Conservation (phyloP, 2,113 vertebrate genomes). For the Zosterops lateralis region DNA sequence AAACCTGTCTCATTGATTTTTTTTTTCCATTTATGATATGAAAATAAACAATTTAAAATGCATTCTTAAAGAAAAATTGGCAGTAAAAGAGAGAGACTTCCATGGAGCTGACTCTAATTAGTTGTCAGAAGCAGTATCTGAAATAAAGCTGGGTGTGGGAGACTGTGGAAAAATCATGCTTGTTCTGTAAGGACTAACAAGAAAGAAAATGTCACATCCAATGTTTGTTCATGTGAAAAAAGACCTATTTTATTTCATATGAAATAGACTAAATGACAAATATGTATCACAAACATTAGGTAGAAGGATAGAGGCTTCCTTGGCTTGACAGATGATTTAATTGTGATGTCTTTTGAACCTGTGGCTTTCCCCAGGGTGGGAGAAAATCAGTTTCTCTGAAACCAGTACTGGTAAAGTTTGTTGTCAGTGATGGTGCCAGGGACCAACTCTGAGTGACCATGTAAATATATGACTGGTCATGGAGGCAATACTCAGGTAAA, state of each 20-base stretch:
- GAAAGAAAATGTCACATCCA: not conserved
- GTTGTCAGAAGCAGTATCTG: not conserved
- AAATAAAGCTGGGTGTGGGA: not conserved
- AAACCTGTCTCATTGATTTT: not conserved
- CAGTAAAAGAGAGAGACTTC: not conserved
- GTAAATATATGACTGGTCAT: not conserved
- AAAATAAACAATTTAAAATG: not conserved
- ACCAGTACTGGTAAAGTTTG: not conserved
- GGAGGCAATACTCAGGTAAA: not conserved
- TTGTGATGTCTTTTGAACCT: not conserved
- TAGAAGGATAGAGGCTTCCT: not conserved
- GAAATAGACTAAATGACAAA: not conserved
- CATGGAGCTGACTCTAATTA: not conserved
- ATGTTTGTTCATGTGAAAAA: not conserved
- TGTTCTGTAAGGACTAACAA: not conserved
- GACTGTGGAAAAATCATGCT: not conserved
- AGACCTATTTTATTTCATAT: not conserved
- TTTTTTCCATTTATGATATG: not conserved
- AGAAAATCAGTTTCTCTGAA: conserved; percentile 17
- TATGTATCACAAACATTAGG: not conserved
- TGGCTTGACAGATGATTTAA: not conserved
- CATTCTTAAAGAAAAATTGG: not conserved
- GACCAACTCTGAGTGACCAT: not conserved
- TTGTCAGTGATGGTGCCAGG: not conserved
- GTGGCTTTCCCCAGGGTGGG: not conserved